These are phyloP conservation scores for Telmatherina bonti DNA, from an alignment of 2,797 vertebrate species.

Conservation along the genomic window DNA sequence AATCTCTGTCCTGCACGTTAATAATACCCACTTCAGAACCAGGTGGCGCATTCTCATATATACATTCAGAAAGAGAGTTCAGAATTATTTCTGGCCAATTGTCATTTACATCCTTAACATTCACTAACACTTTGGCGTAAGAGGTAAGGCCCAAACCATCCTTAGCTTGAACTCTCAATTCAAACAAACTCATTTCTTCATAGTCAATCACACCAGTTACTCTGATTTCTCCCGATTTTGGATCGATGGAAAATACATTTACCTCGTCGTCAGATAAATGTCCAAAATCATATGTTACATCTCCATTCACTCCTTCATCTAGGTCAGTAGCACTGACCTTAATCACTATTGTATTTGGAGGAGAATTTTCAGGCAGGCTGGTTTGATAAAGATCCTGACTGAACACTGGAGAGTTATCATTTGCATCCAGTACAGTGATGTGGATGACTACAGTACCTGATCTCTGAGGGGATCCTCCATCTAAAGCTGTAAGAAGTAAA, in stretches of 20 bases:
- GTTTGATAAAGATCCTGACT: no score
- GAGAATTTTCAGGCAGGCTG: constrained; percentile 48
- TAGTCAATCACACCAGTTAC: constrained; percentile 54
- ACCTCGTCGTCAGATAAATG: constrained; percentile 18
- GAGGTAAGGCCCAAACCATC: constrained; percentile 71
- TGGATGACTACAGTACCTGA: no score
- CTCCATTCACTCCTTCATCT: constrained; percentile 67
- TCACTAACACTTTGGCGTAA: constrained; percentile 62
- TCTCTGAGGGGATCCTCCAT: no score
- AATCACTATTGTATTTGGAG: constrained; percentile 49
- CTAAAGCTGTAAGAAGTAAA: constrained; percentile 57
- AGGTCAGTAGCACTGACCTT: constrained; percentile 62
- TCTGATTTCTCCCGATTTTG: constrained; percentile 44
- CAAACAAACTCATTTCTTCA: constrained; percentile 41
- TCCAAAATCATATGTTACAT: constrained; percentile 73
- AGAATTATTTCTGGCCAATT: no score
- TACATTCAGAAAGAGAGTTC: no score
- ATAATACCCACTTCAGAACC: no score
- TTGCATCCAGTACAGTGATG: no score
- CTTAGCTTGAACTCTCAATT: constrained; percentile 47
- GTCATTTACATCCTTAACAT: constrained; percentile 74
- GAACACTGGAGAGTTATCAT: no score
- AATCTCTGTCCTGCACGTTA: no score
- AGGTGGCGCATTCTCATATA: no score
- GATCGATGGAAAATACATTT: constrained; percentile 44